Evolutionary conservation across 2,888 invertebrate species (phyloP).

Genomic region (Drosophila infuscata): DNA sequence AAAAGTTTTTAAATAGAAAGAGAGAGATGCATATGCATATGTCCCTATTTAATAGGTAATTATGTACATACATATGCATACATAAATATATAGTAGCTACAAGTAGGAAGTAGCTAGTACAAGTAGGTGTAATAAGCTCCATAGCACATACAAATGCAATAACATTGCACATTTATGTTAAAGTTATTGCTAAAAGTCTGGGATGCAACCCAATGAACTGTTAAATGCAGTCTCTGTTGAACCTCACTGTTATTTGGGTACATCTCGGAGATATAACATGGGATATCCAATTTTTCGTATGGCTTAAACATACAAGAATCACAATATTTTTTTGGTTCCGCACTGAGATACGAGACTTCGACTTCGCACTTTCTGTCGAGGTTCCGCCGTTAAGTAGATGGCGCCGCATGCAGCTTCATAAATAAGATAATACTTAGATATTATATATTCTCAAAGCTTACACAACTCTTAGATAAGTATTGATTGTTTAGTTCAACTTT

Average conservation of each 20-base stretch:
- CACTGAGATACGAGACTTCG: background rate
- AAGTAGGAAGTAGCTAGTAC: background rate
- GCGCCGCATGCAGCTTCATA: background rate
- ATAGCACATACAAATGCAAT: background rate
- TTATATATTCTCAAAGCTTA: background rate
- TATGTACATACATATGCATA: background rate
- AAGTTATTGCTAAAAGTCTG: background rate
- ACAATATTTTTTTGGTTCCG: background rate
- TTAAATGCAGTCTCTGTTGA: background rate
- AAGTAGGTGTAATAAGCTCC: background rate
- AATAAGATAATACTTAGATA: background rate
- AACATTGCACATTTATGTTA: background rate
- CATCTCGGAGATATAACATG: background rate
- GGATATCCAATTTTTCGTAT: background rate
- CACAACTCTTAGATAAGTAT: background rate
- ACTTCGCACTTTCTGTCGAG: background rate
- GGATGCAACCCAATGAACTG: background rate
- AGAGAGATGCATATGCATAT: background rate
- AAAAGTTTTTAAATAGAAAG: constrained; percentile 24
- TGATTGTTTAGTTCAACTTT: background rate
- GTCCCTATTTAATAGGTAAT: background rate
- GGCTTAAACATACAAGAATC: background rate
- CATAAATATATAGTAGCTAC: background rate
- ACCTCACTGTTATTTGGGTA: background rate
- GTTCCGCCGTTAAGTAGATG: background rate